A percentile compares a stretch with the other conserved stretches of the same genome.
phyloP scores from a whole-genome alignment of 1,140 invertebrate genomes.

The Harpegnathos saltator region DNA sequence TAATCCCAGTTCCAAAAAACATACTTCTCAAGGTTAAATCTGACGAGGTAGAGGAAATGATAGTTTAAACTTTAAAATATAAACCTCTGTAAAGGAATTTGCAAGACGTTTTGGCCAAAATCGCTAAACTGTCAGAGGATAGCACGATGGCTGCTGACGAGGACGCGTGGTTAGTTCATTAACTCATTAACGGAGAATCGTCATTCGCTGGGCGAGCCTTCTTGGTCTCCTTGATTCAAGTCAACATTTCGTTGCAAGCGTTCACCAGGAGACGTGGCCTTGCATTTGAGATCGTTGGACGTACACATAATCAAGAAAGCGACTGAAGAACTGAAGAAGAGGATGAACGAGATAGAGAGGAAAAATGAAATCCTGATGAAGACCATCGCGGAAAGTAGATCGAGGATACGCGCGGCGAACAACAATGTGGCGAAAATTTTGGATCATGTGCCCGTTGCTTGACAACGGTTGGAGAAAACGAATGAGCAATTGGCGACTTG shows the following conservation, averaged over 20 bases:
- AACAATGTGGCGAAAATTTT: conserved; percentile 45
- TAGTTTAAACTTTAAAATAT: too few species aligned
- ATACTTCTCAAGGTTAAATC: too few species aligned
- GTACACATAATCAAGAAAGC: conserved; percentile 72
- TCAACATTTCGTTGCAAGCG: conserved; percentile 73
- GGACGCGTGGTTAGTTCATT: conserved; percentile 71
- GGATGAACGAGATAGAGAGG: conserved; percentile 68
- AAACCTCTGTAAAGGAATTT: conserved; percentile 31
- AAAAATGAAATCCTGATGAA: conserved; percentile 74
- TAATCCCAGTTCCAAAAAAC: too few species aligned
- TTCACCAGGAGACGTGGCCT: conserved; percentile 78
- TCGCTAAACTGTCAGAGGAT: conserved; percentile 66
- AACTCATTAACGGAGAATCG: not conserved
- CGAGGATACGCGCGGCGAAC: conserved; percentile 27
- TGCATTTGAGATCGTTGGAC: conserved; percentile 77
- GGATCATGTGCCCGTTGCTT: not conserved
- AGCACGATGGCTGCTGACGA: conserved; percentile 30
- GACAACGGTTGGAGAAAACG: conserved; percentile 40
- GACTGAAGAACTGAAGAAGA: conserved; percentile 65
- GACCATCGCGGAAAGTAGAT: conserved; percentile 66
- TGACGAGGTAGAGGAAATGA: too few species aligned
- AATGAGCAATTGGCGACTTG: conserved; percentile 39
- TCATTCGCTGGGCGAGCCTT: too few species aligned
- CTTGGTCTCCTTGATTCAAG: too few species aligned
- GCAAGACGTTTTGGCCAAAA: conserved; percentile 64